These are phyloP conservation scores for Apodemus agrarius DNA, from an alignment of 2,797 vertebrate species.

Conservation along the genomic window DNA sequence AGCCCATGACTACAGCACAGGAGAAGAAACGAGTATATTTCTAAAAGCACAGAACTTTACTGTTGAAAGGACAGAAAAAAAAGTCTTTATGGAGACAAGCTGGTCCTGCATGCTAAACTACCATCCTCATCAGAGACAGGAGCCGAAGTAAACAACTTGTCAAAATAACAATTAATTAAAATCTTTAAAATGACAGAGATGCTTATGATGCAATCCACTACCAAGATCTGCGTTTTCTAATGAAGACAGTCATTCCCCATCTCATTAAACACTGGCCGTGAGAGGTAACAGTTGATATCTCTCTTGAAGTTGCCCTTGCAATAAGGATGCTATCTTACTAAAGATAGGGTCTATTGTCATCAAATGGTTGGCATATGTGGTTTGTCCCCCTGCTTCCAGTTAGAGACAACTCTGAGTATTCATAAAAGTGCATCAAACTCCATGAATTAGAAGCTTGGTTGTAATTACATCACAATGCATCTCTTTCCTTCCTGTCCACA, in stretches of 20 bases:
- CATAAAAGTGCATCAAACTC: background rate
- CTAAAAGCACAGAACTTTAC: background rate
- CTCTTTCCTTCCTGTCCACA: background rate
- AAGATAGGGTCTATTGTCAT: background rate
- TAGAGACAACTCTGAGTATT: background rate
- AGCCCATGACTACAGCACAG: background rate
- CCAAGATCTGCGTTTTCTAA: background rate
- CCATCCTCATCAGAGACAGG: background rate
- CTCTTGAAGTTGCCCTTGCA: background rate
- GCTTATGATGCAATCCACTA: background rate
- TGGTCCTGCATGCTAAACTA: background rate
- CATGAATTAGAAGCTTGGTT: background rate
- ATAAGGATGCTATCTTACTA: background rate
- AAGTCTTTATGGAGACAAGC: background rate
- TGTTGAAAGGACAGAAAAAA: slow-evolving; percentile 42
- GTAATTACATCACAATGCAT: background rate
- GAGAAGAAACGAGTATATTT: background rate
- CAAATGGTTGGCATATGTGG: background rate
- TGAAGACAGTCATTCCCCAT: background rate
- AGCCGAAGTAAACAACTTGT: background rate
- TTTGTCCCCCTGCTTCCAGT: background rate
- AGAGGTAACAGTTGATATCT: background rate
- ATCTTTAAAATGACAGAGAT: background rate
- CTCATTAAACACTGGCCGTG: background rate
- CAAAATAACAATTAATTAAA: background rate